These are phyloP conservation scores for Lepidochrysops patricia DNA, from an alignment of 2,888 invertebrate species.

Conservation along the genomic window DNA sequence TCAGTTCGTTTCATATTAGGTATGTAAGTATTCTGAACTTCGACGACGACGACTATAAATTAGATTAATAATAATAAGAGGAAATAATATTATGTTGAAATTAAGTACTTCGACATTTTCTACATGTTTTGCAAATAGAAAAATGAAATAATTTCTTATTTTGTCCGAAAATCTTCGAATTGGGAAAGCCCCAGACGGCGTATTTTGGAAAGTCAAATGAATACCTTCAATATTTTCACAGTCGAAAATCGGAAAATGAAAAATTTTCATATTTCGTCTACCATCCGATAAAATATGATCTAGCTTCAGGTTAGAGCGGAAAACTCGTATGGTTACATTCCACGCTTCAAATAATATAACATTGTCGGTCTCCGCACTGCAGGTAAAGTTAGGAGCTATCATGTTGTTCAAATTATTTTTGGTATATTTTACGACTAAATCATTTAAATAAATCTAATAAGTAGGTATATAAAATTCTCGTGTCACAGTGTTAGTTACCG, in stretches of 20 bases:
- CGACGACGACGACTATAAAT: too few species aligned
- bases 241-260: conserved; percentile 3
- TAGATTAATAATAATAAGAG: too few species aligned
- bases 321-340: background rate
- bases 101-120: too few species aligned
- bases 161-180: background rate
- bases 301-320: background rate
- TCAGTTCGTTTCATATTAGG: background rate
- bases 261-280: conserved; percentile 10
- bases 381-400: conserved; percentile 32
- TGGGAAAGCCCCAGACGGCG: background rate
- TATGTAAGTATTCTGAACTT: too few species aligned
- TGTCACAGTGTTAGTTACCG: too few species aligned
- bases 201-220: background rate
- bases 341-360: conserved; percentile 2
- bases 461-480: too few species aligned
- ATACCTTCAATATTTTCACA: background rate
- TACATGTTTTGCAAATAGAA: too few species aligned
- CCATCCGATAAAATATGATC: conserved; percentile 7
- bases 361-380: conserved; percentile 31
- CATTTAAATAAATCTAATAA: too few species aligned
- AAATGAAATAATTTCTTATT: background rate
- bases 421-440: too few species aligned
- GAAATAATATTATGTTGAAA: too few species aligned
- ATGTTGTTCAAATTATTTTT: conserved; percentile 15